Conservation (phyloP, 2,113 vertebrate genomes). For the Alectura lathami region DNA sequence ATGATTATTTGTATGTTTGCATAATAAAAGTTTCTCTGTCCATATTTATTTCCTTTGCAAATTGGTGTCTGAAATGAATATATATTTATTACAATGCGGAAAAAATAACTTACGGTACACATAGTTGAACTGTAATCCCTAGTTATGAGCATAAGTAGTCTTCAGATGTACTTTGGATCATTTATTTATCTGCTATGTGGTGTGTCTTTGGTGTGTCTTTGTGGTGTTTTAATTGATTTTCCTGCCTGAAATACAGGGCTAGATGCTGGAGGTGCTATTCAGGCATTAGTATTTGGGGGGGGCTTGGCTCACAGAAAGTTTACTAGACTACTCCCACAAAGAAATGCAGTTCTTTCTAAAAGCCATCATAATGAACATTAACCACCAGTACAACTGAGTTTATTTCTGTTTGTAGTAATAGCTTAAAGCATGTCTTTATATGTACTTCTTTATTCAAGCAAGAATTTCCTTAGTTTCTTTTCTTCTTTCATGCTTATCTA, state of each 20-base stretch:
- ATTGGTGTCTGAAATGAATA: background rate
- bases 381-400: background rate
- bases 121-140: background rate
- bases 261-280: background rate
- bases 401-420: background rate
- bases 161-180: background rate
- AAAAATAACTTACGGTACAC: background rate
- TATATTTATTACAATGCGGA: too few species aligned
- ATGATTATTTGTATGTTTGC: background rate
- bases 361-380: background rate
- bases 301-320: background rate
- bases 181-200: background rate
- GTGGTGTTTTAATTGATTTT: background rate
- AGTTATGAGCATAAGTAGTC: background rate
- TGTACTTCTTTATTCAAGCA: background rate
- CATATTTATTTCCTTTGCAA: background rate
- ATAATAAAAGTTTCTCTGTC: background rate
- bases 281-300: background rate
- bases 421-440: background rate
- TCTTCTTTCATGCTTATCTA: background rate
- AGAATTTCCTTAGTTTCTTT: background rate
- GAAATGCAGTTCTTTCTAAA: background rate
- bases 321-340: background rate
- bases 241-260: background rate
- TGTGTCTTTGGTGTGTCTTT: background rate